Evolutionary conservation across 2,888 invertebrate genomes (phyloP).

Genomic region (Pinctada fucata): DNA sequence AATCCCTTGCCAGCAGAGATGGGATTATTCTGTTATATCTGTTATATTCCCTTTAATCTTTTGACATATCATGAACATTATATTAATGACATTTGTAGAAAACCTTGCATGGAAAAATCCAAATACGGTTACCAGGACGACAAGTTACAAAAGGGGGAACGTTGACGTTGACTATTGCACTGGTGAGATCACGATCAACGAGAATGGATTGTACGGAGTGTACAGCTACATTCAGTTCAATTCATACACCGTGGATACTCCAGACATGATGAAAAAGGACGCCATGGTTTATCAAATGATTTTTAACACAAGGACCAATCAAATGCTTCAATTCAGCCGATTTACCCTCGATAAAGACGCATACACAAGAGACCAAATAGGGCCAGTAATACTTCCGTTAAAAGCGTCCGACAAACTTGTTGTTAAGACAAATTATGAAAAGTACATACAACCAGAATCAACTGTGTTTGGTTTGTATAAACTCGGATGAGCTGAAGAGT

Average conservation of each 20-base stretch:
- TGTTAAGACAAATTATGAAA: background rate
- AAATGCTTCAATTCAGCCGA: constrained; percentile 5
- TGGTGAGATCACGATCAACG: constrained; percentile 5
- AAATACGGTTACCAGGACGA: too few species aligned
- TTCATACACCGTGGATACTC: constrained; percentile 3
- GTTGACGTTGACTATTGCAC: background rate
- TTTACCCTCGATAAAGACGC: constrained; percentile 9
- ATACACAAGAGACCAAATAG: constrained; percentile 6
- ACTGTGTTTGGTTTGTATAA: constrained; percentile 16
- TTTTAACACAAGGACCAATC: background rate
- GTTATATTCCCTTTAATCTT: too few species aligned
- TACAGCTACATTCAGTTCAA: constrained; percentile 23
- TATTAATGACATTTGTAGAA: too few species aligned
- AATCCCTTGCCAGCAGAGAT: too few species aligned
- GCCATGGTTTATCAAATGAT: background rate
- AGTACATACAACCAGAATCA: background rate
- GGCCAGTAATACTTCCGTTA: constrained; percentile 12
- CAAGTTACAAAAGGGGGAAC: too few species aligned
- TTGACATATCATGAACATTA: too few species aligned
- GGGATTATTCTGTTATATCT: too few species aligned
- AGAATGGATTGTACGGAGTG: constrained; percentile 19
- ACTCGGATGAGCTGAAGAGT: too few species aligned
- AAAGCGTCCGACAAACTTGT: background rate
- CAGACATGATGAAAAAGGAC: background rate
- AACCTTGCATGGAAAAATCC: too few species aligned